Evolutionary conservation across 1,140 invertebrate genomes (phyloP).

Genomic region (Bathynomus jamesi): DNA sequence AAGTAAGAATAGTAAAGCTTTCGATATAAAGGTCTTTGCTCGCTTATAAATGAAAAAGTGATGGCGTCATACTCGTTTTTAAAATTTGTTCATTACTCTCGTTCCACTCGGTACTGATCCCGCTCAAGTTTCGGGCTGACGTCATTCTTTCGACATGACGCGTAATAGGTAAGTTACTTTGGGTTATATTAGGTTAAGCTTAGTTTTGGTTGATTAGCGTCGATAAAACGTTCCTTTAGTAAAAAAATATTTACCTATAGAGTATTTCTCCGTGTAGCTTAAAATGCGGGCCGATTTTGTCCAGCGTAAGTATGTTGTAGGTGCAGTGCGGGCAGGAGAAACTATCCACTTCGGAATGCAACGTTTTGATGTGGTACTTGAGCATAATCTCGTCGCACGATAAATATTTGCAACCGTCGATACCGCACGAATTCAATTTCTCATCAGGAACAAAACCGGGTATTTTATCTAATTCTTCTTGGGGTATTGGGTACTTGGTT

Average conservation of each 20-base stretch:
- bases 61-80: too few relatives aligned
- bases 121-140: too few relatives aligned
- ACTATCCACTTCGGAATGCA: constrained; percentile 54
- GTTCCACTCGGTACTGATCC: too few relatives aligned
- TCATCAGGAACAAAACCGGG: constrained; percentile 58
- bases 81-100: too few relatives aligned
- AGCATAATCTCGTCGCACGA: constrained; percentile 63
- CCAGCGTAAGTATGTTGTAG: constrained; percentile 45
- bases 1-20: too few relatives aligned
- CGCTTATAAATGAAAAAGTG: too few relatives aligned
- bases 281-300: constrained; percentile 58
- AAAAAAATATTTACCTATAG: constrained; percentile 60
- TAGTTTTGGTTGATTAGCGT: neutral
- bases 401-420: constrained; percentile 59
- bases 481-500: constrained; percentile 23
- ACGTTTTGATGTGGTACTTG: constrained; percentile 58
- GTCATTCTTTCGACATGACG: too few relatives aligned
- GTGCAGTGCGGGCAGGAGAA: constrained; percentile 64
- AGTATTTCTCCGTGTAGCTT: constrained; percentile 63
- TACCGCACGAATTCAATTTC: constrained; percentile 59
- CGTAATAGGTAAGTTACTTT: too few relatives aligned
- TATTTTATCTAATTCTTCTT: constrained; percentile 40
- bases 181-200: too few relatives aligned
- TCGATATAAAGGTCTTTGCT: too few relatives aligned
- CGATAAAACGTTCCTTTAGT: constrained; percentile 46